phyloP scores from a whole-genome alignment of 2,113 vertebrate genomes.

The Probosciger aterrimus region DNA sequence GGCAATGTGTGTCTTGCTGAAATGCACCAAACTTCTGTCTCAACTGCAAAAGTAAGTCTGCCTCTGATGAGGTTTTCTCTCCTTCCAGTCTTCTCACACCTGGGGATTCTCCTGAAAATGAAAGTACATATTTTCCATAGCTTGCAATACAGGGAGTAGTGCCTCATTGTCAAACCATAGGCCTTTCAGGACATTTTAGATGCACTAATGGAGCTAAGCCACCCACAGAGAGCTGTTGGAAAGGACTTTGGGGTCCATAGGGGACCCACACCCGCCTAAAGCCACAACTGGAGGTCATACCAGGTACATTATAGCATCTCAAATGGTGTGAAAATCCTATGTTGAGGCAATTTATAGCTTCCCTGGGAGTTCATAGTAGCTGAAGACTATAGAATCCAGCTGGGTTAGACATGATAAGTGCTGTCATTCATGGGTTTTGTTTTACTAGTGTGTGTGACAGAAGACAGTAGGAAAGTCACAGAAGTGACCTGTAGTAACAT shows the following conservation, averaged over 20 bases:
- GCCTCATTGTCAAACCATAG: background rate
- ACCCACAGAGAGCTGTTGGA: background rate
- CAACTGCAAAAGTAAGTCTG: background rate
- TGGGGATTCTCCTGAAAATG: background rate
- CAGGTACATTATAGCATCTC: background rate
- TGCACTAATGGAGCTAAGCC: background rate
- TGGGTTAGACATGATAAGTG: background rate
- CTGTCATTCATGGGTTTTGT: rapidly evolving
- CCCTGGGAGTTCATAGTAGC: background rate
- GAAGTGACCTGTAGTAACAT: background rate
- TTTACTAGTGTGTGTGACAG: background rate
- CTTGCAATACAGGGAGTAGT: background rate
- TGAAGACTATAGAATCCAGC: background rate
- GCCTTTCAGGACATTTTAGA: background rate
- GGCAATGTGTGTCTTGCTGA: background rate
- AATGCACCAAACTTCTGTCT: background rate
- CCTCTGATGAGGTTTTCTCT: background rate
- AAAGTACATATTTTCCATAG: background rate
- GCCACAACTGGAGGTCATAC: background rate
- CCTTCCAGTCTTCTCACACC: background rate
- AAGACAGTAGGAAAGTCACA: background rate
- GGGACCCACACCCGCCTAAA: background rate
- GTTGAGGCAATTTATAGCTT: background rate
- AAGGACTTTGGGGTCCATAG: background rate
- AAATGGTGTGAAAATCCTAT: background rate